phyloP scores from a whole-genome alignment of 1,140 invertebrate species.

The Ostrea edulis region DNA sequence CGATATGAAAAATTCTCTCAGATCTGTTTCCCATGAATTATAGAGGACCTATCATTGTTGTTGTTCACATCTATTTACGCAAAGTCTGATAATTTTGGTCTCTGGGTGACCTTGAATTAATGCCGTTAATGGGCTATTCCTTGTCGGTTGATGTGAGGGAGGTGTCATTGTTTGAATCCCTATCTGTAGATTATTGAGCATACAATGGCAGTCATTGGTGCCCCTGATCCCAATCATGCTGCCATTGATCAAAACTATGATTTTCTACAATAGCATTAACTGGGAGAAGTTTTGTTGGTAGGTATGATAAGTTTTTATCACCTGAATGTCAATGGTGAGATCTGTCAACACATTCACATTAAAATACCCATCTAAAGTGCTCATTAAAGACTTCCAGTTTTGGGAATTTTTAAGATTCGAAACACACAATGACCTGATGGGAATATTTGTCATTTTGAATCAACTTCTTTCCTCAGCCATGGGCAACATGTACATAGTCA shows the following conservation, averaged over 20 bases:
- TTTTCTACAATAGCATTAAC: neutral
- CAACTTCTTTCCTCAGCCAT: neutral
- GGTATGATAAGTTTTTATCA: constrained; percentile 5
- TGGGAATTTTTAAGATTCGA: neutral
- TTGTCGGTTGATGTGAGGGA: constrained; percentile 42
- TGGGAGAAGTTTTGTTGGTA: neutral
- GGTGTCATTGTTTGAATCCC: neutral
- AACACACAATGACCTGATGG: neutral
- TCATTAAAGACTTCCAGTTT: neutral
- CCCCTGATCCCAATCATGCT: neutral
- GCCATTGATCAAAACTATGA: neutral
- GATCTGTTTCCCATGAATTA: neutral
- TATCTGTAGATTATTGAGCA: constrained; percentile 20
- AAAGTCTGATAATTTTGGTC: neutral
- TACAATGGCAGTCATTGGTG: constrained; percentile 12
- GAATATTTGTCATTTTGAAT: neutral
- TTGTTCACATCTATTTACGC: neutral
- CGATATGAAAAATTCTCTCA: neutral
- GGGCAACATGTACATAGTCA: no score
- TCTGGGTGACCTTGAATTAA: neutral
- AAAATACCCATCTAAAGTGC: neutral
- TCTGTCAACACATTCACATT: constrained; percentile 6
- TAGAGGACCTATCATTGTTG: neutral
- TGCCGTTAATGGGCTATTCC: constrained; percentile 37
- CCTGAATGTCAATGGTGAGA: neutral